Conservation (phyloP, 2,113 vertebrate species). For the Microcebus jonahi region DNA sequence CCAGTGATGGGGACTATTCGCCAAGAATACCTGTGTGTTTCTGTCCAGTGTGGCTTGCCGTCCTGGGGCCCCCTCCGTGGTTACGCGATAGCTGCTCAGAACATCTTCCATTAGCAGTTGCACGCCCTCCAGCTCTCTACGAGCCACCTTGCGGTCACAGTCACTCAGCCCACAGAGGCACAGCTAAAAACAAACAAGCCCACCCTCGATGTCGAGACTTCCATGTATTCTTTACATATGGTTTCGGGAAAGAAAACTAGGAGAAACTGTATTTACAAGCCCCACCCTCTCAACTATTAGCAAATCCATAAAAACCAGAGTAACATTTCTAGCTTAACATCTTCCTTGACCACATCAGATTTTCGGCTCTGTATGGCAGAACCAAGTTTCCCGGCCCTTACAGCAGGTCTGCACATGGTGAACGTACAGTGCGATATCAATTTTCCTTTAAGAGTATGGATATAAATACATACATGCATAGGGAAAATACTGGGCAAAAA, state of each 20-base stretch:
- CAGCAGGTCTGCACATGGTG: not conserved
- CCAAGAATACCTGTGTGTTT: conserved; percentile 68
- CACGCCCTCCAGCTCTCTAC: conserved; percentile 81
- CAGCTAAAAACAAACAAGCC: conserved; percentile 73
- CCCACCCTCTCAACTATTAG: not conserved
- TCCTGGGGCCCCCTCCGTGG: conserved; percentile 2
- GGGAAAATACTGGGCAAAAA: not conserved
- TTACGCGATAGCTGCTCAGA: conserved; percentile 52
- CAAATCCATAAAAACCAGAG: conserved; percentile 14
- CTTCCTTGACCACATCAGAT: not conserved
- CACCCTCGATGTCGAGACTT: not conserved
- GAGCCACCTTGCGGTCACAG: conserved; percentile 79
- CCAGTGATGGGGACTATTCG: too few species aligned
- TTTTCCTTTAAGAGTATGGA: not conserved
- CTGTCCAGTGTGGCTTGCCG: not conserved
- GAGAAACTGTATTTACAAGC: not conserved
- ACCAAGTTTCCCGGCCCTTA: not conserved
- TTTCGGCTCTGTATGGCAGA: not conserved
- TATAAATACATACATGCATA: not conserved
- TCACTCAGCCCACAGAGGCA: conserved; percentile 84
- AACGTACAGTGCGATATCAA: not conserved
- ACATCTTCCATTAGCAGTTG: conserved; percentile 85
- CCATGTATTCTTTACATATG: not conserved
- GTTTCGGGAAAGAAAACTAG: not conserved
- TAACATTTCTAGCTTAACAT: not conserved